Conservation (phyloP, 1,140 invertebrate genomes). For the Calephelis virginiensis region DNA sequence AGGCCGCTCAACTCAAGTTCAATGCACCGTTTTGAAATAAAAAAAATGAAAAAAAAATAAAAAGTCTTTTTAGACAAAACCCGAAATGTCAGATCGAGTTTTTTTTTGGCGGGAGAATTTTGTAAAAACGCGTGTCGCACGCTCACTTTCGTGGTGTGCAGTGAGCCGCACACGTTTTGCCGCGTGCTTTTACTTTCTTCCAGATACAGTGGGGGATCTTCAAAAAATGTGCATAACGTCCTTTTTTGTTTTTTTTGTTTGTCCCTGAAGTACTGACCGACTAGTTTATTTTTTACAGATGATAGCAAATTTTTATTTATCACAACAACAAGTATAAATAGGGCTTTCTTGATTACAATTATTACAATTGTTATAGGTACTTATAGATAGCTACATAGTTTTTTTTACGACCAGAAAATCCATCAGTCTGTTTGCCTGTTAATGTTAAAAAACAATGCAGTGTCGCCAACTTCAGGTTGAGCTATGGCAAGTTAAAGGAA, state of each 20-base stretch:
- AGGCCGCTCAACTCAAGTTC: slow-evolving; percentile 61
- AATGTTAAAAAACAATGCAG: too few species aligned
- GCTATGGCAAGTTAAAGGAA: too few species aligned
- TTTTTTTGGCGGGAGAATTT: slow-evolving; percentile 54
- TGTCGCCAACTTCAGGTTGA: too few species aligned
- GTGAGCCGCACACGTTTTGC: slow-evolving; percentile 49
- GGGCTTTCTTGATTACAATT: too few species aligned
- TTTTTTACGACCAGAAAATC: too few species aligned
- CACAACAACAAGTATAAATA: too few species aligned
- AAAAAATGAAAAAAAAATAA: slow-evolving; percentile 39
- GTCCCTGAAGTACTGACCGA: too few species aligned
- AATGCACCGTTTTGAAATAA: slow-evolving; percentile 48
- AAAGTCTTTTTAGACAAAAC: slow-evolving; percentile 38
- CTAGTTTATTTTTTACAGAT: too few species aligned
- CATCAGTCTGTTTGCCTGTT: too few species aligned
- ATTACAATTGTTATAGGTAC: too few species aligned
- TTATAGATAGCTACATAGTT: too few species aligned
- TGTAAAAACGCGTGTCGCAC: slow-evolving; percentile 52
- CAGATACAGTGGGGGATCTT: slow-evolving; percentile 55
- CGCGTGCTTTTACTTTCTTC: slow-evolving; percentile 68
- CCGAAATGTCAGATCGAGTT: slow-evolving; percentile 34
- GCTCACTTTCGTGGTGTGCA: slow-evolving; percentile 59
- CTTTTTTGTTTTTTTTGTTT: slow-evolving; percentile 6
- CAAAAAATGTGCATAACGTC: slow-evolving; percentile 33
- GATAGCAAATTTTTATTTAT: too few species aligned